Evolutionary conservation across 2,797 vertebrate genomes (phyloP).

Genomic region (Thamnophis elegans): DNA sequence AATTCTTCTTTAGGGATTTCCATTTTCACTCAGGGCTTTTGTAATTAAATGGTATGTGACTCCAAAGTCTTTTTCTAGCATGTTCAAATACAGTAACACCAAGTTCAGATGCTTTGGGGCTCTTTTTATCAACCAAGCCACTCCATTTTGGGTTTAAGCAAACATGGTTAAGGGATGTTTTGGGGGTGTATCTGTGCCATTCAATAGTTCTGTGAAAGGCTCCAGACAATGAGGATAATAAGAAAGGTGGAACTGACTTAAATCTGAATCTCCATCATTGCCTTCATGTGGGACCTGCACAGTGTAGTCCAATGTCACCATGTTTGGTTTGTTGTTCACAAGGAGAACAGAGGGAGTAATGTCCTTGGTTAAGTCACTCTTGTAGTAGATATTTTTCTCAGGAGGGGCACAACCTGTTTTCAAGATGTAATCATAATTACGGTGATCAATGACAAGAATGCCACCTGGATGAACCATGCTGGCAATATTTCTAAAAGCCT

Average conservation of each 20-base stretch:
- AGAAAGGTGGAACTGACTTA: no score
- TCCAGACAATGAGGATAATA: no score
- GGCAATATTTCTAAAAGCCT: constrained; percentile 91
- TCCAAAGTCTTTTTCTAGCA: not conserved
- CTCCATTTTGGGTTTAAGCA: not conserved
- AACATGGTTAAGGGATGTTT: not conserved
- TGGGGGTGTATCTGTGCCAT: not conserved
- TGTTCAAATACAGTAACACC: not conserved
- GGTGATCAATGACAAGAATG: constrained; percentile 93
- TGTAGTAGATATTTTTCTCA: constrained; percentile 98
- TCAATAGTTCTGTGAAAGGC: no score
- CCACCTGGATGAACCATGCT: constrained; percentile 91
- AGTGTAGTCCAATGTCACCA: constrained; percentile 97
- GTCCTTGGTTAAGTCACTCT: constrained; percentile 94
- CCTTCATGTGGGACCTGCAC: constrained; percentile 75
- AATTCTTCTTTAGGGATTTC: not conserved
- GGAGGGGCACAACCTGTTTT: constrained; percentile 87
- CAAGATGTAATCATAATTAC: constrained; percentile 96
- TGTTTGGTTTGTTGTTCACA: constrained; percentile 91
- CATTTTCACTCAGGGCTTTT: not conserved
- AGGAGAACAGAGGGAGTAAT: constrained; percentile 93
- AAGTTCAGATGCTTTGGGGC: not conserved
- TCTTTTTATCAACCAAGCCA: not conserved
- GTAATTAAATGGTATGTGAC: not conserved
- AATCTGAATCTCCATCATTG: constrained; percentile 68